Evolutionary conservation across 2,888 invertebrate genomes (phyloP), one percentile per base, ranked within the genome.

Genomic region (Ichneumon xanthorius): DNA sequence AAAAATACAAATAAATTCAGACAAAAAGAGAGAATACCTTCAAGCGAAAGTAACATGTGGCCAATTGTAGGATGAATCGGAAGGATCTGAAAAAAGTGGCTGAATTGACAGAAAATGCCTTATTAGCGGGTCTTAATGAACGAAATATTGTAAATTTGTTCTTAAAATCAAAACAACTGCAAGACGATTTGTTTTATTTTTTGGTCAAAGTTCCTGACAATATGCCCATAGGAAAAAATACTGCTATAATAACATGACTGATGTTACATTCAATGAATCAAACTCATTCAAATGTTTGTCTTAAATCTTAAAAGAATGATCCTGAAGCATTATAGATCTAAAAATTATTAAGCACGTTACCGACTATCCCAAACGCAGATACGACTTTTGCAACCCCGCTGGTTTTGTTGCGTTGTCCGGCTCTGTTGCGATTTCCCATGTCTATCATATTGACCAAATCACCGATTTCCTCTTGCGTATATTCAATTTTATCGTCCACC

Each of bases 281-380:
- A 16, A 67, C 48, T 30, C 19, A 58, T 82, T 3, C 7, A 40
- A 22, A 40, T n/a, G 5, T 14, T 37, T 37, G n/a, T 40, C 22
- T 37, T 33, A 2, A 22, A 65, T 45, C n/a, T 48, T 26, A 50
- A 61, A 48, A 50, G 9, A 68, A 68, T 58, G 33, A 65, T 50
- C 19, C 37, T 71, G 26, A 81, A 76, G 61, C 75, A 1, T 14
- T 33, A 68, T 16, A 9, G n/a, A 45, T 65, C 14, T 9, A 2
- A 19, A 65, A 14, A 45, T 78, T 33, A n/a, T 61, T 9, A 55
- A 33, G 11, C n/a, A 70, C 90, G 92, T 94, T 95, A 97, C 98
- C 99, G 90, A 99, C 96, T 90, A 99, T 98, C 61, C 99, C 99
- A 96, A 98, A 99, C 0, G 99, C 98, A 58, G 98, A 98, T 14